These are phyloP conservation scores for Morpho deidamia DNA, from an alignment of 2,888 invertebrate species.

Conservation along the genomic window DNA sequence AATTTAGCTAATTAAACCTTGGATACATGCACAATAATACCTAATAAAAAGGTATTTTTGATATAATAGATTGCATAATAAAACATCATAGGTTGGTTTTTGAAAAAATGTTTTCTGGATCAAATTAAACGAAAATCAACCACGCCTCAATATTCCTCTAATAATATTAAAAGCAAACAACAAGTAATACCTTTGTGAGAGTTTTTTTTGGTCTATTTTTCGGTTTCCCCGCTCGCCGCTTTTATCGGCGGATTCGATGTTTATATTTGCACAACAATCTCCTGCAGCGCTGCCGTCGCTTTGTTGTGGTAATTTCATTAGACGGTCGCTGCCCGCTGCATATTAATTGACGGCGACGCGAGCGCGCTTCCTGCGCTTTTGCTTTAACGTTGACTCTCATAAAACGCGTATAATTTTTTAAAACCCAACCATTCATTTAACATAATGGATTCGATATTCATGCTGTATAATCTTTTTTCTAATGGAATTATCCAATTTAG, in stretches of 20 bases:
- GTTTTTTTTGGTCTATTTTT: constrained; percentile 22
- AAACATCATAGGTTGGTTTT: too few relatives aligned
- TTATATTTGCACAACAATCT: constrained; percentile 68
- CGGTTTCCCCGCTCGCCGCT: constrained; percentile 28
- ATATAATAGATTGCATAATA: too few relatives aligned
- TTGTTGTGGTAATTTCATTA: constrained; percentile 75
- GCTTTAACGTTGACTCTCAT: constrained; percentile 26
- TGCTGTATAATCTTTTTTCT: not conserved
- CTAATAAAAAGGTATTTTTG: too few relatives aligned
- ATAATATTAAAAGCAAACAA: constrained; percentile 17
- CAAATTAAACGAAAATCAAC: not conserved
- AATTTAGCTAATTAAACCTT: too few relatives aligned
- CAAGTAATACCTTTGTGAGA: constrained; percentile 18
- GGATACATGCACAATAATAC: too few relatives aligned
- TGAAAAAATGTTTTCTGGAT: too few relatives aligned
- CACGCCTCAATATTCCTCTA: constrained; percentile 6
- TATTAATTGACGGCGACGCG: constrained; percentile 54
- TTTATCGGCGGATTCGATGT: constrained; percentile 63
- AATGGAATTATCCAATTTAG: not conserved
- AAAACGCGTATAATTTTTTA: constrained; percentile 23
- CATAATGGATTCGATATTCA: not conserved
- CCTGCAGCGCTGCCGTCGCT: constrained; percentile 46
- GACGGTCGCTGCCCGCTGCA: constrained; percentile 56
- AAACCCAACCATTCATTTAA: not conserved
- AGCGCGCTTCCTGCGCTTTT: constrained; percentile 40